Base-by-base conservation (phyloP, 2,888 invertebrate genomes). In the Pammene fasciana region DNA sequence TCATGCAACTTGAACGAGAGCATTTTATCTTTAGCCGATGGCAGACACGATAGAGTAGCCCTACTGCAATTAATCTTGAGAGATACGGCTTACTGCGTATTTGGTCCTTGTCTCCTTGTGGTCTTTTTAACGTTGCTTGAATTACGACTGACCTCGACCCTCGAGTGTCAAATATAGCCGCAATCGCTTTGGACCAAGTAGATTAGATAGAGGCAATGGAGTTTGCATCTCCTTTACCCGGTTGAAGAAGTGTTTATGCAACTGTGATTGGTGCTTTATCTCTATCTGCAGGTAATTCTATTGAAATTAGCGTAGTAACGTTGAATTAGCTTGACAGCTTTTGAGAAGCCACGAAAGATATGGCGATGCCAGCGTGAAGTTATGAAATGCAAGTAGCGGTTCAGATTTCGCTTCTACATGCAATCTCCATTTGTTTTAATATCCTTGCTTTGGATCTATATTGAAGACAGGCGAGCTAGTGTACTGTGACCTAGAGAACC, bases 31-130 rank as follows among this genome's bases (percentile, higher is more conserved):
- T 65, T 38, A 46, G 48, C 34, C 54, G 41, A 60, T 48, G 64
- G 70, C 65, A 70, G 60, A 70, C 71, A 59, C 70, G 70, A 82
- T 82, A 79, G 79, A 75, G 67, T 71, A 64, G 76, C 76, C 65
- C 59, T 67, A 48, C 70, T 68, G 64, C 72, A 75, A 79, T 78
- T 76, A 75, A 76, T 78, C 72, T 75, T 74, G 70, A 68, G 68
- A 65, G 70, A 72, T 70, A 71, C 48, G 5, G 60, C 56, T 64
- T 70, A 71, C 66, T 74, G 65, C 64, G 67, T 74, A 68, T 74
- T 68, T 55, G 61, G 66, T 64, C 55, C 46, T 65, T 43, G 55
- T 26, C 57, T 65, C 34, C 34, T 48, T 9, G 48, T 65, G 59
- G 48, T 60, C 54, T 48, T 54, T 64, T 56, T 70, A 65, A 54